These are phyloP conservation scores for Periophthalmus magnuspinnatus DNA, from an alignment of 2,797 vertebrate genomes.

Conservation along the genomic window DNA sequence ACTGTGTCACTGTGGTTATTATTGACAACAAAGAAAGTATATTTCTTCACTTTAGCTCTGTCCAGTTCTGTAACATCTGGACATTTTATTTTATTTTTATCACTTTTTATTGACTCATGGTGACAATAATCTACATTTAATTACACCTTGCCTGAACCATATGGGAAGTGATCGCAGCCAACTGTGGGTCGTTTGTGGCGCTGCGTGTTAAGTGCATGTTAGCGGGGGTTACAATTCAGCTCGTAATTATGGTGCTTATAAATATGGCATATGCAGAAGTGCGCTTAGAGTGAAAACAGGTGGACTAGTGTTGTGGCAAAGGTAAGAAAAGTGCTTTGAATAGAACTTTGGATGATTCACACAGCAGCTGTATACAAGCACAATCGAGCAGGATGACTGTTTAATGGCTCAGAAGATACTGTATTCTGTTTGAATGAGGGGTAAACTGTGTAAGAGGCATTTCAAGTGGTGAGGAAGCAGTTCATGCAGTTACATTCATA, in stretches of 20 bases:
- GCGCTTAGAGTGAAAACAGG: too few species aligned
- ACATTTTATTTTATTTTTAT: not conserved
- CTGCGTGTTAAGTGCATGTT: slow-evolving; percentile 8
- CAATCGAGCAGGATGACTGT: not conserved
- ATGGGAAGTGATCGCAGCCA: slow-evolving; percentile 3
- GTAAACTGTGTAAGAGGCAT: too few species aligned
- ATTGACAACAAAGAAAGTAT: too few species aligned
- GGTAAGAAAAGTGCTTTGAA: not conserved
- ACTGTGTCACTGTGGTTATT: too few species aligned
- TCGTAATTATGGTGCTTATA: not conserved
- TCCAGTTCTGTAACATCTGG: not conserved
- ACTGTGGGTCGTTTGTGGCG: not conserved
- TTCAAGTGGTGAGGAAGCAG: too few species aligned
- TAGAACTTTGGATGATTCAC: not conserved
- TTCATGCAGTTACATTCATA: too few species aligned
- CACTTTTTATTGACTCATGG: not conserved
- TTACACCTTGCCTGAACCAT: not conserved
- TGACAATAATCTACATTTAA: not conserved
- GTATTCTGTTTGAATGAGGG: too few species aligned
- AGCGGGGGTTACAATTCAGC: slow-evolving; percentile 11
- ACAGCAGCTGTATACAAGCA: not conserved
- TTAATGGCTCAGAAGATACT: not conserved
- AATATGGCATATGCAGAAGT: not conserved
- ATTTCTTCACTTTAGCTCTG: too few species aligned
- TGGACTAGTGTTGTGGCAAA: not conserved